A percentile compares a stretch with the other conserved stretches of the same genome.
Conservation (phyloP, 1,140 invertebrate genomes). For the Scaptomyza montana region DNA sequence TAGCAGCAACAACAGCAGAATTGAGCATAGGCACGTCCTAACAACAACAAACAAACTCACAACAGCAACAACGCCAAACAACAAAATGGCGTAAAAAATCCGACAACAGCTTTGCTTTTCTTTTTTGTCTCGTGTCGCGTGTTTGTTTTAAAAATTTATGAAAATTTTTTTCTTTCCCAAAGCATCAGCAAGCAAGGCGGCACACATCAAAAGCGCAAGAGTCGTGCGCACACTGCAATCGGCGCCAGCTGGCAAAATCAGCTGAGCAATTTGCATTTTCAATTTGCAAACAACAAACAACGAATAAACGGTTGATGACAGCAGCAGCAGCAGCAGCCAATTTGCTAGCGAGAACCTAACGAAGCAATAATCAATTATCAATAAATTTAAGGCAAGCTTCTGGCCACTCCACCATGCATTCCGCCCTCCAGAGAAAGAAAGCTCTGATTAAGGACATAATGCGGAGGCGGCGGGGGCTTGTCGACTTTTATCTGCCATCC, state of each 20-base stretch:
- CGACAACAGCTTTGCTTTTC: slow-evolving; percentile 21
- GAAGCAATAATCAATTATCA: slow-evolving; percentile 83
- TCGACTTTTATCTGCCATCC: slow-evolving; percentile 62
- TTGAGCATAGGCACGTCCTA: slow-evolving; percentile 76
- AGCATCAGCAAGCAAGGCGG: slow-evolving; percentile 35
- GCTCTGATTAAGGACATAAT: slow-evolving; percentile 66
- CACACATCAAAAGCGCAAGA: slow-evolving; percentile 68
- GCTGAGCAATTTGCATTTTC: slow-evolving; percentile 77
- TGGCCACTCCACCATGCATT: no score
- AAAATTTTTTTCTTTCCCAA: slow-evolving; percentile 78
- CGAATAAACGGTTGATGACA: slow-evolving; percentile 5
- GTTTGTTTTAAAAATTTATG: slow-evolving; percentile 82
- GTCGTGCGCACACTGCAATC: slow-evolving; percentile 23
- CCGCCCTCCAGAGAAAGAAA: slow-evolving; percentile 1
- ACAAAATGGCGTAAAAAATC: slow-evolving; percentile 70
- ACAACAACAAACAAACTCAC: slow-evolving; percentile 33
- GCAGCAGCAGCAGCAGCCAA: slow-evolving; percentile 15
- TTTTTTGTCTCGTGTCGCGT: slow-evolving; percentile 34
- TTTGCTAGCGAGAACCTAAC: slow-evolving; percentile 60
- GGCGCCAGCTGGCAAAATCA: slow-evolving; percentile 53
- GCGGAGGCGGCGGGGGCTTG: slow-evolving; percentile 29
- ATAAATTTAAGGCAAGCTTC: slow-evolving; percentile 67
- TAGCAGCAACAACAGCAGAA: slow-evolving; percentile 46
- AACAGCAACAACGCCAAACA: slow-evolving; percentile 38
- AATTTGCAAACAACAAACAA: slow-evolving; percentile 79